phyloP scores from a whole-genome alignment of 2,888 invertebrate species.

The Sesia bembeciformis region DNA sequence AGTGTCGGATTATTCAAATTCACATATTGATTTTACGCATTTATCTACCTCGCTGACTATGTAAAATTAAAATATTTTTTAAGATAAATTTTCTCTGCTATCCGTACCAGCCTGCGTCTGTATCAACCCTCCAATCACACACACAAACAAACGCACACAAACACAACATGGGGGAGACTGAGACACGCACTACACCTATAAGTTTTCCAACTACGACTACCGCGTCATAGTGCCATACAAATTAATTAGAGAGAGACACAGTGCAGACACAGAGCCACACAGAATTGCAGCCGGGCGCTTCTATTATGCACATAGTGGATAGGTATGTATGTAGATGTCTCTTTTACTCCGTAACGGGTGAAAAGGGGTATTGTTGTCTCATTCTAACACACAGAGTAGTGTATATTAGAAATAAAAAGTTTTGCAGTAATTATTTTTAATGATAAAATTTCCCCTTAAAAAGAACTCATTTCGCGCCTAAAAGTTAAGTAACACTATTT shows the following conservation, averaged over 20 bases:
- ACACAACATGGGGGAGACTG: background rate
- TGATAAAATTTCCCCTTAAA: background rate
- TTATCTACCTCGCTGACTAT: too few relatives aligned
- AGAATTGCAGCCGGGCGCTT: background rate
- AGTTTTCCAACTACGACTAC: background rate
- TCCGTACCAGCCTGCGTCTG: constrained; percentile 44
- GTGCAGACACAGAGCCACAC: background rate
- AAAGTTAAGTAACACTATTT: background rate
- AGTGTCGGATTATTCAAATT: too few relatives aligned
- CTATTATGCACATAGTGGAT: constrained; percentile 6
- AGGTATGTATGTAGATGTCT: constrained; percentile 23
- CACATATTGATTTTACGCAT: too few relatives aligned
- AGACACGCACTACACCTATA: background rate
- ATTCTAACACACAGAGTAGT: constrained; percentile 3
- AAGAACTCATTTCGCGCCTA: background rate
- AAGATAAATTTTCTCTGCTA: constrained; percentile 20
- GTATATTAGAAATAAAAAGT: constrained; percentile 11
- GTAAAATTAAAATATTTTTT: background rate
- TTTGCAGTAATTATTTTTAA: background rate
- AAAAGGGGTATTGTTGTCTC: constrained; percentile 10
- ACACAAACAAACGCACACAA: constrained; percentile 9
- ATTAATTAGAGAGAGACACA: background rate
- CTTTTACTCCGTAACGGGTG: constrained; percentile 13
- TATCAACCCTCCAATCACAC: constrained; percentile 46
- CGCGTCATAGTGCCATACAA: background rate